Base-by-base conservation (phyloP, 2,797 vertebrate genomes). In the Gila robusta region DNA sequence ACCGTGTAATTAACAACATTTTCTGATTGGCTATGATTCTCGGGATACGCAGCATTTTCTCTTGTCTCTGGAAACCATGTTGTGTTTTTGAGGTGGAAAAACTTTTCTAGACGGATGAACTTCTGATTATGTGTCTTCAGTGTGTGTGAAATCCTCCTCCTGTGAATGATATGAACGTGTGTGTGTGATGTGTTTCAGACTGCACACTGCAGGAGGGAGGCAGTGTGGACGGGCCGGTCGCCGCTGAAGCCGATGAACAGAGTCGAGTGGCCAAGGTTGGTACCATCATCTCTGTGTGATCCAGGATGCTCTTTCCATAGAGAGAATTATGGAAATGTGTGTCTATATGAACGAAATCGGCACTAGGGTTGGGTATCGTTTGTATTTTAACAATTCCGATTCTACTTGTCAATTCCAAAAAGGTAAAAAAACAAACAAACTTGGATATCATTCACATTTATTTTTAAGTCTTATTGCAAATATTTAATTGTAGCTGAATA, bases 191-290 rank as follows among this genome's bases (percentile, higher is more conserved):
- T 73, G 37, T 81, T 82, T 32, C 74, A 96, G 94, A 91, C 12
- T 88, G 90, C 62, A 23, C 81, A 47, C 47, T 91, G 44, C 91
- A 92, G 76, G 94, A 93, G 39, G 89, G 83, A 35, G 90, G 89
- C 21, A 91, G 87, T 4, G 44, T 88, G 0, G 81, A 64, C 12
- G 91, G 69, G 3, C 85, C 89, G 0, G 91, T 92, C 82, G 89
- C 79, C 6, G 77, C 83, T 1, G 93, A 93, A 32, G 83, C 35
- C 2, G 41, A 88, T 44, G 93, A 93, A 71, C 93, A 93, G 54
- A 91, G 87, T 87, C 84, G 83, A 86, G 90, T 85, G 67, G 89
- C 88, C 28, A 89, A 95, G 92, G 93, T 95, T 69, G 3, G 83
- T 47, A 1, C 19, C 28, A 19, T 47, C 37, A 39, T n/a, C 74